Evolutionary conservation across 2,888 invertebrate genomes (phyloP).

Genomic region (Pachydiplax longipennis): DNA sequence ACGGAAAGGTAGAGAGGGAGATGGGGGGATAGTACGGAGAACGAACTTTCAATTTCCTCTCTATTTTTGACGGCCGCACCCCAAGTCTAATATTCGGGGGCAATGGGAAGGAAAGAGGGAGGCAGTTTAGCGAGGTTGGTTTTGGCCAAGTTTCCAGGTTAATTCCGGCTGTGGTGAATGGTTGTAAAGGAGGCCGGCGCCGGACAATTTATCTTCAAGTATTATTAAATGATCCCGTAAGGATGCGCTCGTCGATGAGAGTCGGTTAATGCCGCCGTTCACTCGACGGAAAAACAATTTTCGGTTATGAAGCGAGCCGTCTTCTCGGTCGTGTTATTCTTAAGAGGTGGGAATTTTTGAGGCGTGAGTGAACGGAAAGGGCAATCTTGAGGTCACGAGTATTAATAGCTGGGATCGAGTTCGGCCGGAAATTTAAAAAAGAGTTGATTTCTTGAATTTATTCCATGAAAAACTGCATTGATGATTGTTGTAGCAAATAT

Average conservation of each 20-base stretch:
- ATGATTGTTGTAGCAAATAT: no score
- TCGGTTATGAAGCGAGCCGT: neutral
- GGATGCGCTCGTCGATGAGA: neutral
- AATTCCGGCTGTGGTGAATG: neutral
- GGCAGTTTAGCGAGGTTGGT: neutral
- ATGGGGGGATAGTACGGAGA: no score
- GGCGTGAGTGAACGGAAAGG: no score
- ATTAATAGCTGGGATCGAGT: no score
- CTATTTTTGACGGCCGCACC: neutral
- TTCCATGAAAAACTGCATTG: no score
- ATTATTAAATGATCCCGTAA: neutral
- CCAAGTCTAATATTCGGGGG: neutral
- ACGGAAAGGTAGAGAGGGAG: no score
- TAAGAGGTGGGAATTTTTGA: no score
- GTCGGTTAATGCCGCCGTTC: neutral
- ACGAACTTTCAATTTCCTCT: neutral
- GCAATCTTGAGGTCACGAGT: no score
- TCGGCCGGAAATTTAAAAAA: no score
- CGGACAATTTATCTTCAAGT: neutral
- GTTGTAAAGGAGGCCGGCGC: neutral
- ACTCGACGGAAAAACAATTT: neutral
- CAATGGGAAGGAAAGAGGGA: neutral
- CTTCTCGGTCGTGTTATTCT: no score
- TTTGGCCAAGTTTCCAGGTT: neutral
- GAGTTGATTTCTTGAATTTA: no score